Conservation (phyloP, 2,113 vertebrate genomes). For the Leptodactylus fuscus region DNA sequence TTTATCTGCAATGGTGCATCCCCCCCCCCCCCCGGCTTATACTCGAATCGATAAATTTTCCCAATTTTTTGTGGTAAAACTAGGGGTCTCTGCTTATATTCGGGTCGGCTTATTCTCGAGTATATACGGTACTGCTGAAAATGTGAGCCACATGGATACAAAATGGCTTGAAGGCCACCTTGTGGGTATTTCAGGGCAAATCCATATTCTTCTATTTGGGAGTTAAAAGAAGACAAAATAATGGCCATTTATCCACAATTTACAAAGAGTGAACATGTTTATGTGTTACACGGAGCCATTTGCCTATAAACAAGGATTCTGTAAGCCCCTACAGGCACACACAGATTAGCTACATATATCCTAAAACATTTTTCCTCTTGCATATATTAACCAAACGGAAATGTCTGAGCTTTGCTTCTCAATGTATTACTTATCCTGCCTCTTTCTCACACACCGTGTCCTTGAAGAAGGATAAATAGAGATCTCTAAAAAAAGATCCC, state of each 20-base stretch:
- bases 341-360: constrained; percentile 1
- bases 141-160: background rate
- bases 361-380: constrained; percentile 17
- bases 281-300: background rate
- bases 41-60: too few relatives aligned
- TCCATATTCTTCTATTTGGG: too few relatives aligned
- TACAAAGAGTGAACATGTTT: background rate
- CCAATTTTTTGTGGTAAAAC: too few relatives aligned
- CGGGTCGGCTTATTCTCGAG: too few relatives aligned
- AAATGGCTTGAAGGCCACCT: too few relatives aligned
- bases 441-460: constrained; percentile 52
- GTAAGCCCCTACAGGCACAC: background rate
- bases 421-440: constrained; percentile 36
- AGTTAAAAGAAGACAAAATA: background rate
- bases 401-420: constrained; percentile 36
- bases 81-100: too few relatives aligned
- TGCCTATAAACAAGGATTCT: background rate
- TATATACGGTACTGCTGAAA: too few relatives aligned
- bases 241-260: background rate
- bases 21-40: too few relatives aligned
- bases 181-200: too few relatives aligned
- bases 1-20: too few relatives aligned
- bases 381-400: constrained; percentile 25
- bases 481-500: constrained; percentile 55
- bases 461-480: constrained; percentile 59